Evolutionary conservation across 1,140 invertebrate species (phyloP), one percentile per base, ranked within the genome.

Genomic region (Papilio dardanus): DNA sequence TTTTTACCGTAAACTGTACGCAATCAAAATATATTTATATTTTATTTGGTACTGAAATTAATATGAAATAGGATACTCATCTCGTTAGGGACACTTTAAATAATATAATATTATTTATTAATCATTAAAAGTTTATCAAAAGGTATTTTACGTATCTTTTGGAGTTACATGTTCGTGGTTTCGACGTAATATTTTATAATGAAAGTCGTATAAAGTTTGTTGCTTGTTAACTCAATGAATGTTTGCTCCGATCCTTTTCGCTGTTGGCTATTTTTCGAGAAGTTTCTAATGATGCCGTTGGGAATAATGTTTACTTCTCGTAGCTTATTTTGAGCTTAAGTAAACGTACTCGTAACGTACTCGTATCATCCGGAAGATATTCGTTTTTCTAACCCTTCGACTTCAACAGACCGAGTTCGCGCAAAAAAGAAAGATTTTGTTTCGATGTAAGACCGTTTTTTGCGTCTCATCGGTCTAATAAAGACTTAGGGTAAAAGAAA

Each of bases 231-330:
- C 10, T 62, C 21, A 62, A 24, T 62, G 30, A 62, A 62, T 62
- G 24, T 62, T 62, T 16, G 10, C 54, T 62, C 54, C 10, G 54
- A 62, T 62, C 54, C 54, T 30, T 62, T 62, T 62, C 10, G 21
- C 21, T 62, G 54, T 62, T 62, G 54, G 54, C 54, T 62, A 62
- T 28, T 62, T 58, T 62, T 62, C 12, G 54, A 62, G 54, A 54
- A 54, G 19, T 62, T 28, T 30, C 24, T 62, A 62, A 62, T 62
- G 12, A 62, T 62, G 21, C 21, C 24, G 24, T 14, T 28, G 0
- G 24, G 54, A 62, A 28, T 30, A 62, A 62, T 24, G 54, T 62
- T 21, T 19, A 28, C 50, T 54, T 21, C 50, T 54, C 50, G 21
- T 24, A 14, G 50, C 21, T 54, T 54, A 28, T 54, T 54, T 54